Evolutionary conservation across 2,797 vertebrate species (phyloP).

Genomic region (Picus viridis): DNA sequence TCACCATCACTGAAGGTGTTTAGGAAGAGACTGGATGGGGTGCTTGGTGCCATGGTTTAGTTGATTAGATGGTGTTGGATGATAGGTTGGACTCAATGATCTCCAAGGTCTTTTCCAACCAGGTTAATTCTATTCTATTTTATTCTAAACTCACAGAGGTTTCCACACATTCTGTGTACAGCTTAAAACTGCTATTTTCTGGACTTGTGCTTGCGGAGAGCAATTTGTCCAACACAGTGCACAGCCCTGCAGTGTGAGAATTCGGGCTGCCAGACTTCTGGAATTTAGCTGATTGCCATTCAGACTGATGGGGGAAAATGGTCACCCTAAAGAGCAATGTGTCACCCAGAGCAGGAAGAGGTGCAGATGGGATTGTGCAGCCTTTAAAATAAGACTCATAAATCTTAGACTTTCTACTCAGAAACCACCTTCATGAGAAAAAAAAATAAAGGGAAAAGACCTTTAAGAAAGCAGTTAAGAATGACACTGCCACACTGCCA

Average conservation of each 20-base stretch:
- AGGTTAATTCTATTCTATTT: too few species aligned
- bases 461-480: not conserved
- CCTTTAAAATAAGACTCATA: not conserved
- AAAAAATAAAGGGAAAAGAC: not conserved
- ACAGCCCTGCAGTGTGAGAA: not conserved
- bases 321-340: not conserved
- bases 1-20: too few species aligned
- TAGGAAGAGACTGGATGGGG: too few species aligned
- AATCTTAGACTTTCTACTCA: not conserved
- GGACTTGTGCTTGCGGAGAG: not conserved
- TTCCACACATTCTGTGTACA: not conserved
- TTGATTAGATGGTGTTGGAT: too few species aligned
- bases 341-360: not conserved
- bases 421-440: not conserved
- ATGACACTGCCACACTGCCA: not conserved
- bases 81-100: too few species aligned
- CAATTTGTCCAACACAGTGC: not conserved
- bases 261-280: not conserved
- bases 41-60: too few species aligned
- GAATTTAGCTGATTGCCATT: not conserved
- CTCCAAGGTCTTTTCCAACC: too few species aligned
- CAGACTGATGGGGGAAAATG: not conserved
- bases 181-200: not conserved
- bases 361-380: not conserved
- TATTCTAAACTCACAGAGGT: not conserved